Conservation (phyloP, 2,888 invertebrate species). For the Sisyra terminalis region DNA sequence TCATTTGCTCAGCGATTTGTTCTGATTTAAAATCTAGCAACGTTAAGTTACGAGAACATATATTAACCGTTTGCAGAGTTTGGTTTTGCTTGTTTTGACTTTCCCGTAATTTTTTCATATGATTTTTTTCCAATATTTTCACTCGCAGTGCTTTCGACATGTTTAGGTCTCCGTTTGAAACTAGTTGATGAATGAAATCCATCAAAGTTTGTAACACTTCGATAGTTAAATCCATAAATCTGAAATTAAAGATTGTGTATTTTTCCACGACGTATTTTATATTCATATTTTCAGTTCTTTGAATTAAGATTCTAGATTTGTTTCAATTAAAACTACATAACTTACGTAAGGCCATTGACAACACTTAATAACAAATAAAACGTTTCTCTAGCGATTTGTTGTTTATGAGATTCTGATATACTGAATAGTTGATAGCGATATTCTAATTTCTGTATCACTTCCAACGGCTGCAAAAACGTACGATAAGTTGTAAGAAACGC, state of each 20-base stretch:
- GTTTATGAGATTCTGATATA: conserved; percentile 48
- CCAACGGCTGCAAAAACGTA: conserved; percentile 80
- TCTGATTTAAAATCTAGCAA: conserved; percentile 86
- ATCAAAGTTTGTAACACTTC: conserved; percentile 66
- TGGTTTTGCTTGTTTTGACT: conserved; percentile 12
- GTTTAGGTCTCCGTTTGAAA: conserved; percentile 80
- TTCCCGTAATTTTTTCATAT: conserved; percentile 19
- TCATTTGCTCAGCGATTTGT: conserved; percentile 97
- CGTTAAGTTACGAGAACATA: conserved; percentile 33
- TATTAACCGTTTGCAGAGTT: conserved; percentile 17
- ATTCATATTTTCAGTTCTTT: no score
- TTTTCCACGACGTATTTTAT: no score
- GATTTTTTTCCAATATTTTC: conserved; percentile 75
- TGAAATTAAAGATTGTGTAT: no score
- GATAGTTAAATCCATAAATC: conserved; percentile 51
- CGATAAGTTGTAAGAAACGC: conserved; percentile 96
- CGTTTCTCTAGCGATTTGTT: conserved; percentile 66
- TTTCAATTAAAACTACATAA: conserved; percentile 16
- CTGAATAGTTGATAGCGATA: conserved; percentile 61
- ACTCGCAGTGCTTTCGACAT: conserved; percentile 80
- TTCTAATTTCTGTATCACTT: conserved; percentile 72
- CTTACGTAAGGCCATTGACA: conserved; percentile 91
- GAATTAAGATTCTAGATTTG: neutral
- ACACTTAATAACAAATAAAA: conserved; percentile 88
- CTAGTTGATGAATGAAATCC: conserved; percentile 86